Conservation (phyloP, 2,113 vertebrate species). For the Neofelis nebulosa region DNA sequence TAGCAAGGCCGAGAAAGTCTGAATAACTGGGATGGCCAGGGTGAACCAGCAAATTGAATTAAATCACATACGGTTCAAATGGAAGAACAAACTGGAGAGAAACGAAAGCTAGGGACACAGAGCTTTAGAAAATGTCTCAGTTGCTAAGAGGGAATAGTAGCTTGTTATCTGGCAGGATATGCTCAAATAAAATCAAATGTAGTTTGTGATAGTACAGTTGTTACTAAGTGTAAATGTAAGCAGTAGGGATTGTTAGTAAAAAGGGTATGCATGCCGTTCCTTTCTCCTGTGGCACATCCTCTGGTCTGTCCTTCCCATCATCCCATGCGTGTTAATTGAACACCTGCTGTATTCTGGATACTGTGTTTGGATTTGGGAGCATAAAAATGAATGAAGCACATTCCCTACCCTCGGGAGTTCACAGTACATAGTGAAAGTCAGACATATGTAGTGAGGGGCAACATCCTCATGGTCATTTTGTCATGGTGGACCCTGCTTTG, state of each 20-base stretch:
- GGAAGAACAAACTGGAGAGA: neutral
- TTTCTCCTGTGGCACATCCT: too few relatives aligned
- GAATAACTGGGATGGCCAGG: neutral
- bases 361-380: too few relatives aligned
- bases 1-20: neutral
- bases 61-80: neutral
- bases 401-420: neutral
- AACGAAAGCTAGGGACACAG: neutral
- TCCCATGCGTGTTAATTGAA: neutral
- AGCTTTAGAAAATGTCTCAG: neutral
- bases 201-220: neutral
- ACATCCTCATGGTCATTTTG: neutral
- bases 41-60: neutral
- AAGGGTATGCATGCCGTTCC: too few relatives aligned
- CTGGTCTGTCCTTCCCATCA: neutral
- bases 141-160: neutral
- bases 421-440: too few relatives aligned
- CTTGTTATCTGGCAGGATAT: neutral
- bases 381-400: neutral
- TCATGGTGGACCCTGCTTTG: neutral
- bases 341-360: neutral
- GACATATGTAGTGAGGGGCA: neutral
- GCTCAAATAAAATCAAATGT: neutral
- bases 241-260: neutral
- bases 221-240: neutral